A percentile compares a stretch with the other conserved stretches of the same genome.
Conservation (phyloP, 2,797 vertebrate species). For the Sus cebifrons region DNA sequence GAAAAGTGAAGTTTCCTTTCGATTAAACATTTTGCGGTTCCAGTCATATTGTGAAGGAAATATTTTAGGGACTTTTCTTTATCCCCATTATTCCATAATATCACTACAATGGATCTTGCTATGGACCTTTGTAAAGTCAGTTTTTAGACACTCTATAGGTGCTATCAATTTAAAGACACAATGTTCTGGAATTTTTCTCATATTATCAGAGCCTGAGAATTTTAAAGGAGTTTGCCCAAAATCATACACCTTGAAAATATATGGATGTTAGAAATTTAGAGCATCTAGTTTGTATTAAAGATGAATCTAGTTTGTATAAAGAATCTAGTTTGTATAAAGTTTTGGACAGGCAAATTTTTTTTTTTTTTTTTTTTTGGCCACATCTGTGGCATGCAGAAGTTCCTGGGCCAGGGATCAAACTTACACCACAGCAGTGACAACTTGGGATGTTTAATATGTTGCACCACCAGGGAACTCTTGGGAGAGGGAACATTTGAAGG, state of each 20-base stretch:
- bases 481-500: conserved; percentile 15
- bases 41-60: conserved; percentile 6
- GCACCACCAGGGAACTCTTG: too few relatives aligned
- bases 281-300: conserved; percentile 24
- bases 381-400: too few relatives aligned
- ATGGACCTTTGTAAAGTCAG: not conserved
- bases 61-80: conserved; percentile 26
- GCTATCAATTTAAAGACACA: not conserved
- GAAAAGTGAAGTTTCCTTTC: conserved; percentile 33
- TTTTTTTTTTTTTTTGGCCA: too few relatives aligned
- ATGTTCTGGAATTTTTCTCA: conserved; percentile 26
- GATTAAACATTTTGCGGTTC: conserved; percentile 20
- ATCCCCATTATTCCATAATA: conserved; percentile 8
- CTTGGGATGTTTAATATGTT: too few relatives aligned
- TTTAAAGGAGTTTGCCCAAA: conserved; percentile 22
- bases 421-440: too few relatives aligned
- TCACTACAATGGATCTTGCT: not conserved
- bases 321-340: conserved; percentile 25
- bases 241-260: conserved; percentile 18
- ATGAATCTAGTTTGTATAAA: conserved; percentile 29
- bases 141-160: not conserved
- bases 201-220: conserved; percentile 22
- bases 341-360: not conserved
- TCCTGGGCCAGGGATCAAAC: too few relatives aligned
- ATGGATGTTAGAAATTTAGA: conserved; percentile 27